Percentiles rank a stretch among this genome's conserved stretches.
phyloP scores from a whole-genome alignment of 2,888 invertebrate genomes.

The Linnaemya tessellans region DNA sequence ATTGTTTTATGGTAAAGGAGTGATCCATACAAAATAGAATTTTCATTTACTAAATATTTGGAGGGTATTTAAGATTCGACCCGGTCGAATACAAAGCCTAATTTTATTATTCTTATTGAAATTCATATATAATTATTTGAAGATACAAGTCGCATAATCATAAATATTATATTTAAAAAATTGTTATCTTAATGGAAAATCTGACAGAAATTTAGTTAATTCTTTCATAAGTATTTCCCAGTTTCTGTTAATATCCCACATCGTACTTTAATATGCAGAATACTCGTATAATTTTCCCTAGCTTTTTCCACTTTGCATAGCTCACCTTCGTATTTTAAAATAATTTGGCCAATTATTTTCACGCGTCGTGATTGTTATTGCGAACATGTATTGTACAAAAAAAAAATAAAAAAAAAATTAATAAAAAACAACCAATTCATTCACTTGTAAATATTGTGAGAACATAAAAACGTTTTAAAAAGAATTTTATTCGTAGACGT shows the following conservation, averaged over 20 bases:
- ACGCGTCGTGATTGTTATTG: constrained; percentile 61
- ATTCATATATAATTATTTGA: too few species aligned
- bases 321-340: neutral
- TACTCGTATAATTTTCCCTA: neutral
- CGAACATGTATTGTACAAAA: constrained; percentile 20
- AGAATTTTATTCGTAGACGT: constrained; percentile 40
- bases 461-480: constrained; percentile 30
- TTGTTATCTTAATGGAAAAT: too few species aligned
- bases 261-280: neutral
- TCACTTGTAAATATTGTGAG: constrained; percentile 50
- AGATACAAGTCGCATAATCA: too few species aligned
- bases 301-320: neutral
- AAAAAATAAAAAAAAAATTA: neutral
- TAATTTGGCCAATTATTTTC: constrained; percentile 53
- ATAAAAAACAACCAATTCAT: constrained; percentile 39
- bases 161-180: too few species aligned
- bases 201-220: neutral
- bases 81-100: too few species aligned
- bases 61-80: too few species aligned
- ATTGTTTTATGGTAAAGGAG: too few species aligned
- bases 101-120: too few species aligned
- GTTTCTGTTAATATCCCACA: neutral
- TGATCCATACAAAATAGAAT: too few species aligned
- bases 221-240: neutral
- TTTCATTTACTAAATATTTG: too few species aligned